A percentile compares a stretch with the other conserved stretches of the same genome.
Evolutionary conservation across 2,797 vertebrate genomes (phyloP).

Genomic region (Rhodeus uyekii): DNA sequence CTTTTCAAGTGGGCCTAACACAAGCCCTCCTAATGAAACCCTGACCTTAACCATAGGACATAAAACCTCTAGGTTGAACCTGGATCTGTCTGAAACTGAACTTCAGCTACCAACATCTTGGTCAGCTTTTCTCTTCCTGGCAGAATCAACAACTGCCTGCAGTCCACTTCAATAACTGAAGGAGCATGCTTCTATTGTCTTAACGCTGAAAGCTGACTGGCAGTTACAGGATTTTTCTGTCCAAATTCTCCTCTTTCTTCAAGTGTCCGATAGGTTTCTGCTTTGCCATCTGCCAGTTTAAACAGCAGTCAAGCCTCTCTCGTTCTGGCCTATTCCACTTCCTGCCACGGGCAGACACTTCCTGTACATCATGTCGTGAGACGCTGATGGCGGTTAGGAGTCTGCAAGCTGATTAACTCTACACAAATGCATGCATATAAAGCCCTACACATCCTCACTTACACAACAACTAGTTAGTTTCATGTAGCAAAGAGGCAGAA

Average conservation of each 20-base stretch:
- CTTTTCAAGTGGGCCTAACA: background rate
- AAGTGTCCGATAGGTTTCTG: slow-evolving; percentile 39
- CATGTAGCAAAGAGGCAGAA: background rate
- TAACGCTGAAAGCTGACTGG: background rate
- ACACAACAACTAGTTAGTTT: background rate
- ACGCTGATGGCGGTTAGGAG: slow-evolving; percentile 14
- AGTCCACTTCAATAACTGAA: slow-evolving; percentile 32
- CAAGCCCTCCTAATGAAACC: background rate
- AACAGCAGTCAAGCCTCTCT: slow-evolving; percentile 32
- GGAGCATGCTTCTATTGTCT: background rate
- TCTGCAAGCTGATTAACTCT: background rate
- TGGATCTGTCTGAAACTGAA: slow-evolving; percentile 15
- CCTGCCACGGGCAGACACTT: slow-evolving; percentile 55
- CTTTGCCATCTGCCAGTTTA: slow-evolving; percentile 39
- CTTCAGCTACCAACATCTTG: slow-evolving; percentile 7
- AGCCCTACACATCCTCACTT: background rate
- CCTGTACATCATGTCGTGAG: slow-evolving; percentile 44
- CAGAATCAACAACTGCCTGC: slow-evolving; percentile 30
- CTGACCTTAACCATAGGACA: slow-evolving; percentile 1
- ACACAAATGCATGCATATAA: background rate
- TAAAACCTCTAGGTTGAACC: slow-evolving; percentile 1
- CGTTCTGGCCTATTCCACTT: slow-evolving; percentile 52
- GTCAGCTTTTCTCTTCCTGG: slow-evolving; percentile 15
- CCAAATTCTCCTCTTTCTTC: slow-evolving; percentile 27
- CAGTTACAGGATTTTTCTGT: slow-evolving; percentile 39